Evolutionary conservation across 2,888 invertebrate genomes (phyloP).

Genomic region (Heliconius hortense): DNA sequence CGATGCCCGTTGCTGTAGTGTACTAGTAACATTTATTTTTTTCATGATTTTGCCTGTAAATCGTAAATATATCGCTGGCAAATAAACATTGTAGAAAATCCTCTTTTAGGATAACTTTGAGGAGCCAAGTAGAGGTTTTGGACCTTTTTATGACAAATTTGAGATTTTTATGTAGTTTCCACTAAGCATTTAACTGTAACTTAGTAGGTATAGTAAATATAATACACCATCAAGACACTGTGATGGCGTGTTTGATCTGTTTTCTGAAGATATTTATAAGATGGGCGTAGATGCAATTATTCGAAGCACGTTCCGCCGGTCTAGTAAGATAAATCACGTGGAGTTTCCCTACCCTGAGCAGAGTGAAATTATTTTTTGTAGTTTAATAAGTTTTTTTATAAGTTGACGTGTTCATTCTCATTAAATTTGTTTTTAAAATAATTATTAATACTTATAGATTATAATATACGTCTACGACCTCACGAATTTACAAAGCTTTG

Average conservation of each 20-base stretch:
- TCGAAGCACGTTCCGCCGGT: background rate
- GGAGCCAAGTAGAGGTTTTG: background rate
- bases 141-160: background rate
- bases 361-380: too few species aligned
- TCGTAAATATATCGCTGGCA: background rate
- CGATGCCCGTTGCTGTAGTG: background rate
- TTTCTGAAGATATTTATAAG: background rate
- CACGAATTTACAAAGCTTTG: conserved; percentile 90
- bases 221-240: background rate
- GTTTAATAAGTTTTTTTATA: too few species aligned
- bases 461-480: conserved; percentile 92
- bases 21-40: background rate
- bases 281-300: background rate
- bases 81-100: background rate
- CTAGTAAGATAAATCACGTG: background rate
- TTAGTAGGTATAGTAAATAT: background rate
- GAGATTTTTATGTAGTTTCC: background rate
- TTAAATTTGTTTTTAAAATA: background rate
- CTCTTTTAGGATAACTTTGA: background rate
- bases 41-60: background rate
- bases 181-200: background rate
- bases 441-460: conserved; percentile 77
- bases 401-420: background rate
- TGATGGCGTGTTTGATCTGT: background rate
- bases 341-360: background rate